A percentile compares a stretch with the other conserved stretches of the same genome.
These are phyloP conservation scores for Osmoderma eremita DNA, from an alignment of 2,888 invertebrate species.

Conservation along the genomic window DNA sequence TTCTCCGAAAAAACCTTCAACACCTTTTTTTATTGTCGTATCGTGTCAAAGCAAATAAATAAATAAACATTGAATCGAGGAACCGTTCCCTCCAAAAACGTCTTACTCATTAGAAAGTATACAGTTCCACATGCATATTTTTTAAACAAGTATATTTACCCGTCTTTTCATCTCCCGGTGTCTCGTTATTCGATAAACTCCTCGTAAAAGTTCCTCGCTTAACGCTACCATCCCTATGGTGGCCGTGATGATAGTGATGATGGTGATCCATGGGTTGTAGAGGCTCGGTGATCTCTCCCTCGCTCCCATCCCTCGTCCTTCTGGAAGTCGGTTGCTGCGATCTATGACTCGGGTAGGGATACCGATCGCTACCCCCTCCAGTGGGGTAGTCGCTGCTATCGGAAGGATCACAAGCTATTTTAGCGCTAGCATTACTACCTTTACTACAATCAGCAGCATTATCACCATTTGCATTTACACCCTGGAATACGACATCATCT, in stretches of 20 bases:
- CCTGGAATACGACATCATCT: conserved; percentile 10
- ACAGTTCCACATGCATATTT: neutral
- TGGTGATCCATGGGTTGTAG: conserved; percentile 56
- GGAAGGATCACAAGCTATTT: conserved; percentile 45
- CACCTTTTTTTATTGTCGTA: too few relatives aligned
- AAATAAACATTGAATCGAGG: too few relatives aligned
- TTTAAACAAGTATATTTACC: conserved; percentile 64
- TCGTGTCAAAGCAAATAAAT: too few relatives aligned
- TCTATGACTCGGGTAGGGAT: conserved; percentile 48
- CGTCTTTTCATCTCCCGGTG: conserved; percentile 85
- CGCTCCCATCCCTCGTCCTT: conserved; percentile 37
- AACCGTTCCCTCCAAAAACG: too few relatives aligned
- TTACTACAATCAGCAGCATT: conserved; percentile 39
- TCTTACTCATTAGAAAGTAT: too few relatives aligned
- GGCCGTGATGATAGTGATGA: conserved; percentile 63
- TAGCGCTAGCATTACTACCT: conserved; percentile 47
- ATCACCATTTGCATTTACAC: conserved; percentile 27
- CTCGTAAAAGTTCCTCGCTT: conserved; percentile 75
- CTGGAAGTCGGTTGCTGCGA: conserved; percentile 19
- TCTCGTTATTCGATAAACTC: conserved; percentile 84
- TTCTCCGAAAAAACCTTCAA: too few relatives aligned
- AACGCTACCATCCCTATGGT: conserved; percentile 68
- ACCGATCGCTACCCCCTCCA: conserved; percentile 55
- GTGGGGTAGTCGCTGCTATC: conserved; percentile 35
- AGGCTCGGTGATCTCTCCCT: conserved; percentile 41